Conservation (phyloP, 2,888 invertebrate genomes). For the Electrophaes corylata region DNA sequence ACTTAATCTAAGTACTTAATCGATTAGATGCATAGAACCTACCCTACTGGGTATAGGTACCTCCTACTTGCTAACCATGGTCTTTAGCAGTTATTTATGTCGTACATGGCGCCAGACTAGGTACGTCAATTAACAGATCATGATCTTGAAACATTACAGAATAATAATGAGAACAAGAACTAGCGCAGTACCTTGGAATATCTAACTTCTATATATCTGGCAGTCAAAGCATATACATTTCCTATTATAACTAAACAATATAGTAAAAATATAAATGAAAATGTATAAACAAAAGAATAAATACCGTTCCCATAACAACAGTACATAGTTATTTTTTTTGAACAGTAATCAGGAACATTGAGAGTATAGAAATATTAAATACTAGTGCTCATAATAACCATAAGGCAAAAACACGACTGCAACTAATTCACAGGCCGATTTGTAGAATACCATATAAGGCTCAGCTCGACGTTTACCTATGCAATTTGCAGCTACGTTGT, state of each 20-base stretch:
- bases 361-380: too few relatives aligned
- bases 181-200: too few relatives aligned
- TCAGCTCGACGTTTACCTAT: constrained; percentile 38
- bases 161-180: constrained; percentile 1
- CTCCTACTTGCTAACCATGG: constrained; percentile 7
- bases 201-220: too few relatives aligned
- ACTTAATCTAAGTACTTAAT: neutral
- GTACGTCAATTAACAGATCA: constrained; percentile 5
- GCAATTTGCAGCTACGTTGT: constrained; percentile 44
- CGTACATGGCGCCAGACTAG: constrained; percentile 11
- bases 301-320: too few relatives aligned
- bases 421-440: constrained; percentile 25
- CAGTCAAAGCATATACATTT: too few relatives aligned
- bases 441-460: constrained; percentile 51
- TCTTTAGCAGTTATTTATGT: constrained; percentile 11
- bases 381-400: too few relatives aligned
- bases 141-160: constrained; percentile 4
- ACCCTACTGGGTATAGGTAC: neutral
- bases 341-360: neutral
- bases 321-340: neutral
- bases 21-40: constrained; percentile 1
- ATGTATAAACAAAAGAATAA: too few relatives aligned
- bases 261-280: too few relatives aligned
- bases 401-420: constrained; percentile 25
- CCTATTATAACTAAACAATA: too few relatives aligned